Evolutionary conservation across 2,888 invertebrate species (phyloP).

Genomic region (Macrosiphum euphorbiae): DNA sequence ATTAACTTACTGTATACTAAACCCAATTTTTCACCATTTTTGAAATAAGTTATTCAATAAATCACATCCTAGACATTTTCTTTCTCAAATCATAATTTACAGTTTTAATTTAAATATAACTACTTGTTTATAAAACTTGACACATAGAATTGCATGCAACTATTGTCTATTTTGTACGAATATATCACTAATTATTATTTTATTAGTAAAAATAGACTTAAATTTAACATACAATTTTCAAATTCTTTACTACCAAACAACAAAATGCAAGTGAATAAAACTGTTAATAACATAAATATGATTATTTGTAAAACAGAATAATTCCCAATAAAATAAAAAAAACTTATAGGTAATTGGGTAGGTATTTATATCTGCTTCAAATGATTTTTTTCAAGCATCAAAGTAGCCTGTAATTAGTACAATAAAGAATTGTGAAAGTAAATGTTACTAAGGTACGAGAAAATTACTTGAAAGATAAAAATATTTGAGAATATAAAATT

Average conservation of each 20-base stretch:
- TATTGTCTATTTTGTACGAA: neutral
- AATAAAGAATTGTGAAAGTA: neutral
- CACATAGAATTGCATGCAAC: neutral
- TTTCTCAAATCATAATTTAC: neutral
- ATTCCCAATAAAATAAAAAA: too few species aligned
- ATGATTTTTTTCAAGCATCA: neutral
- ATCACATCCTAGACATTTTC: neutral
- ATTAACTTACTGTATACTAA: neutral
- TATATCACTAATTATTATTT: neutral
- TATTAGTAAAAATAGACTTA: neutral
- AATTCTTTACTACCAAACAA: neutral
- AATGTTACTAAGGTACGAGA: neutral
- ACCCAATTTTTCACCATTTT: neutral
- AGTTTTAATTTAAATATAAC: neutral
- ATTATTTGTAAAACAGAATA: too few species aligned
- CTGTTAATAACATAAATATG: neutral
- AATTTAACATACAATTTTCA: neutral
- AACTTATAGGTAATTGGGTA: too few species aligned
- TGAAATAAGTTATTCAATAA: neutral
- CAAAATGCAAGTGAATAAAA: neutral
- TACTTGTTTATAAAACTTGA: neutral
- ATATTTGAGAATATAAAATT: neutral
- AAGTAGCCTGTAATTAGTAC: neutral
- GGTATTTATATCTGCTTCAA: neutral
- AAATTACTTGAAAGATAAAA: neutral